Evolutionary conservation across 2,797 vertebrate species (phyloP).

Genomic region (Molothrus ater): DNA sequence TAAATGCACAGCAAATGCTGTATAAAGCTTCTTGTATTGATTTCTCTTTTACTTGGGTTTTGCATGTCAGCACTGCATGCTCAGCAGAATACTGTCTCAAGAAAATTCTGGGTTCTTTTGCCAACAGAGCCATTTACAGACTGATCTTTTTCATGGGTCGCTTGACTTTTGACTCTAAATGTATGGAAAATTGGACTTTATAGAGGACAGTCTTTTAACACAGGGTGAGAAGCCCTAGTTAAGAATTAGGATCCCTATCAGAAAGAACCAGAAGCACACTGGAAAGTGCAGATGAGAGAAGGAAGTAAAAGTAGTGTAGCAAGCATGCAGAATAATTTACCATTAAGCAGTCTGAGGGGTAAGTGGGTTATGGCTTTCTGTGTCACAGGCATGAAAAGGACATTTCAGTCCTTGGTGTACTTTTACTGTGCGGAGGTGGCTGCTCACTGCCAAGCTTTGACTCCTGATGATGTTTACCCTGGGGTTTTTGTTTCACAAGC

Average conservation of each 20-base stretch:
- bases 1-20: background rate
- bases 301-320: background rate
- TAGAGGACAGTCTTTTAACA: background rate
- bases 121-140: slow-evolving; percentile 50
- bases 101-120: slow-evolving; percentile 11
- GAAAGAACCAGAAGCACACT: background rate
- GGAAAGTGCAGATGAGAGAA: background rate
- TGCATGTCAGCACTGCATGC: slow-evolving; percentile 19
- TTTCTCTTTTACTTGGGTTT: slow-evolving; percentile 21
- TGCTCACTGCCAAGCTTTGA: background rate
- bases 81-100: slow-evolving; percentile 39
- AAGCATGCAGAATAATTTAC: background rate
- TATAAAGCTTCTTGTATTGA: slow-evolving; percentile 21
- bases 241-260: background rate
- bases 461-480: background rate
- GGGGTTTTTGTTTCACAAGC: background rate
- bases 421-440: background rate
- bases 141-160: background rate
- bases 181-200: background rate
- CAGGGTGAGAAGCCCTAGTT: background rate
- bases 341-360: background rate
- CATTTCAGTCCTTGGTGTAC: background rate
- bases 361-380: background rate
- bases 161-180: slow-evolving; percentile 12
- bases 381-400: background rate